Conservation (phyloP, 2,797 vertebrate species). For the Fundulus diaphanus region DNA sequence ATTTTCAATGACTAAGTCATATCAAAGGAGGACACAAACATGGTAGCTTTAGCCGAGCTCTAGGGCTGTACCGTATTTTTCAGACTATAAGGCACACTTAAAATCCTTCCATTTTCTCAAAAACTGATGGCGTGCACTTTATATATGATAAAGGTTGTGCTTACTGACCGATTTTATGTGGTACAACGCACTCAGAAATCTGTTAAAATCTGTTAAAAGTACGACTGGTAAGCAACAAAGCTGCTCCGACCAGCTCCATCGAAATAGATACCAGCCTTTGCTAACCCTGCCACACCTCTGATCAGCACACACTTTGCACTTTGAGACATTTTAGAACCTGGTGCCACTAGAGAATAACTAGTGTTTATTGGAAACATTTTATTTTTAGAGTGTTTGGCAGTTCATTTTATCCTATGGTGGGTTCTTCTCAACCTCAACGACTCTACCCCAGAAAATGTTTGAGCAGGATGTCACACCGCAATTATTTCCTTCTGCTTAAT, state of each 20-base stretch:
- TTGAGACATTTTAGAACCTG: background rate
- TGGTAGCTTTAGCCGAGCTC: background rate
- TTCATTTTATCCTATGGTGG: background rate
- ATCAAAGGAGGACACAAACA: background rate
- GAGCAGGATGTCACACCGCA: background rate
- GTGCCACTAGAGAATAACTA: background rate
- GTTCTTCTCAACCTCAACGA: background rate
- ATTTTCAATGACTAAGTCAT: background rate
- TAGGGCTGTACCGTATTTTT: too few relatives aligned
- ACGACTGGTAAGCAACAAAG: too few relatives aligned
- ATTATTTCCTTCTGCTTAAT: too few relatives aligned
- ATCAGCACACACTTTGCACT: background rate
- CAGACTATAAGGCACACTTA: too few relatives aligned
- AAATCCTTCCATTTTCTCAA: too few relatives aligned
- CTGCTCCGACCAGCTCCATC: too few relatives aligned
- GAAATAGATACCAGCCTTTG: background rate
- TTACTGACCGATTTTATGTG: too few relatives aligned
- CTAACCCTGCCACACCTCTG: too few relatives aligned
- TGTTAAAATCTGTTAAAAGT: too few relatives aligned
- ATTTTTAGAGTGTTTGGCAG: background rate
- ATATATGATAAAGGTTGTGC: too few relatives aligned
- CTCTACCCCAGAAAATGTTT: background rate
- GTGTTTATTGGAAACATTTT: background rate
- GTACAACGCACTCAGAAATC: too few relatives aligned
- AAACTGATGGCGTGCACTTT: too few relatives aligned